Conservation (phyloP, 2,797 vertebrate genomes). For the Lagorchestes hirsutus region DNA sequence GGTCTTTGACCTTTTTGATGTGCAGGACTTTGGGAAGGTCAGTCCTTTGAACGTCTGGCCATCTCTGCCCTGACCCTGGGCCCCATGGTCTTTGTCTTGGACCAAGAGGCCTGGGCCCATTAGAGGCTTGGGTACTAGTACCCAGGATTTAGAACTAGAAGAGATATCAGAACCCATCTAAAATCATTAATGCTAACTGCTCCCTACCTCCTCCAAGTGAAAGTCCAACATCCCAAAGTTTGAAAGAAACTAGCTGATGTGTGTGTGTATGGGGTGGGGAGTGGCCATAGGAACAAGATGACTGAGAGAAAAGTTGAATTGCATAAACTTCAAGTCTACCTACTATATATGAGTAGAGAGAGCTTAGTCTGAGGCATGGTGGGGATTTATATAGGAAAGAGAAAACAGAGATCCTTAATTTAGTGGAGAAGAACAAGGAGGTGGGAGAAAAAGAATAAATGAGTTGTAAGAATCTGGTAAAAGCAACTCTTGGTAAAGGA, state of each 20-base stretch:
- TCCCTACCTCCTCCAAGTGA: not conserved
- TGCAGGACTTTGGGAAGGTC: constrained; percentile 95
- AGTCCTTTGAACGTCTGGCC: not conserved
- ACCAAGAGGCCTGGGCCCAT: not conserved
- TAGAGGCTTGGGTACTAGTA: not conserved
- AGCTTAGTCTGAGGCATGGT: too few relatives aligned
- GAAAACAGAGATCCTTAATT: not conserved
- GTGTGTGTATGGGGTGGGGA: not conserved
- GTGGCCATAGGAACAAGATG: not conserved
- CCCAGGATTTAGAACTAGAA: not conserved
- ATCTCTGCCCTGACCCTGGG: not conserved
- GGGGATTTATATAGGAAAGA: not conserved
- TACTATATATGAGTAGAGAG: not conserved
- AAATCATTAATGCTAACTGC: not conserved
- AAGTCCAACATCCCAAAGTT: not conserved
- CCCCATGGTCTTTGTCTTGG: not conserved
- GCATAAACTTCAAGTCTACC: not conserved
- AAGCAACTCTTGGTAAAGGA: not conserved
- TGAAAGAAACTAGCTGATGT: not conserved
- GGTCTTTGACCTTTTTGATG: constrained; percentile 94
- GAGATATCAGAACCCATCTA: not conserved
- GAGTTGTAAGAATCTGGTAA: not conserved
- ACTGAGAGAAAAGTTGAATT: not conserved
- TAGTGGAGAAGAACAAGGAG: not conserved
- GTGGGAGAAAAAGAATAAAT: not conserved